phyloP scores from a whole-genome alignment of 2,113 vertebrate species.

The Scartelaos histophorus region DNA sequence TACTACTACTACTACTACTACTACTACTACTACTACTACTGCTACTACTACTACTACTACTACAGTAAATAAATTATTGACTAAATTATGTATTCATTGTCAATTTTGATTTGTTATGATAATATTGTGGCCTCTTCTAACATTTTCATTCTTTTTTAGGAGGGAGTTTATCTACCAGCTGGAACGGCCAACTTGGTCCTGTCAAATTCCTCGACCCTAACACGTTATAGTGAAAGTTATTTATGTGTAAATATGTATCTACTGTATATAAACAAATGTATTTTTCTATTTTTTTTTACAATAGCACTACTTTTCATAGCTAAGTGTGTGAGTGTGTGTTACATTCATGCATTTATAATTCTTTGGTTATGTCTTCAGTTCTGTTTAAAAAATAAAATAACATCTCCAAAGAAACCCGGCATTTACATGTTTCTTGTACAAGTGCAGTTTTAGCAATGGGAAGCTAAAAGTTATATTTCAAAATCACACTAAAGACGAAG shows the following conservation, averaged over 20 bases:
- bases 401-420: background rate
- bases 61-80: background rate
- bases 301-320: conserved; percentile 15
- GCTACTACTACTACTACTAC: no score
- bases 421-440: background rate
- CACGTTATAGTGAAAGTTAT: conserved; percentile 34
- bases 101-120: background rate
- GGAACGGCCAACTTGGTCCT: conserved; percentile 75
- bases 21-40: no score
- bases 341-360: background rate
- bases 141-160: conserved; percentile 66
- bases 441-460: background rate
- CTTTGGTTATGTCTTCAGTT: conserved; percentile 6
- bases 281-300: conserved; percentile 40
- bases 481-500: background rate
- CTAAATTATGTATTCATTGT: background rate
- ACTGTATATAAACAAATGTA: conserved; percentile 62
- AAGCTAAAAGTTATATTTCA: background rate
- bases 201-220: conserved; percentile 70
- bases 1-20: no score
- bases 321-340: background rate
- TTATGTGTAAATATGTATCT: conserved; percentile 69
- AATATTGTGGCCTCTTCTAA: background rate
- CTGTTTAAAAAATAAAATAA: conserved; percentile 46
- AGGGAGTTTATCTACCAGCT: conserved; percentile 74